Percentiles rank a stretch among this genome's conserved stretches.
Conservation (phyloP, 1,140 invertebrate species). For the Papilio polytes region DNA sequence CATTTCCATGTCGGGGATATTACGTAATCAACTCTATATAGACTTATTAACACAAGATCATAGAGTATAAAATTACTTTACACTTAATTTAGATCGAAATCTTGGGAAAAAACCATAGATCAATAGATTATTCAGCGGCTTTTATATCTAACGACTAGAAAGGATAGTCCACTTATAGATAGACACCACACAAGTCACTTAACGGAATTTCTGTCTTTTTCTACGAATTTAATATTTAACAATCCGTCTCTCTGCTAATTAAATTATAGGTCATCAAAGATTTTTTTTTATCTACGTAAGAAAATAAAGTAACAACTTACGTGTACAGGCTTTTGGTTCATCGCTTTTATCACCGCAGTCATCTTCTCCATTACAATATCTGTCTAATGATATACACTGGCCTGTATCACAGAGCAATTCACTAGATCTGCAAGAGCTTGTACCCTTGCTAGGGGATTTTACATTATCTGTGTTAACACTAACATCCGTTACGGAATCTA, state of each 20-base stretch:
- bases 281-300: too few relatives aligned
- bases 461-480: conserved; percentile 60
- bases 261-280: too few relatives aligned
- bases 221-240: not conserved
- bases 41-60: not conserved
- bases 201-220: not conserved
- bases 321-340: conserved; percentile 90
- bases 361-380: conserved; percentile 91
- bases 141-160: not conserved
- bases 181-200: too few relatives aligned
- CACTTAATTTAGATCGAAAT: not conserved
- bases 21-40: not conserved
- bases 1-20: conserved; percentile 23
- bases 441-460: conserved; percentile 57
- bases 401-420: conserved; percentile 90
- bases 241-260: not conserved
- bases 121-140: not conserved
- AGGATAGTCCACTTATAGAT: not conserved
- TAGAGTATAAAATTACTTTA: not conserved
- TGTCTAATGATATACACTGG: conserved; percentile 89
- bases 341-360: conserved; percentile 92
- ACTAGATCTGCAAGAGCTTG: conserved; percentile 87
- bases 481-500: conserved; percentile 58
- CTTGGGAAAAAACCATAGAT: not conserved
- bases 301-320: conserved; percentile 85